Evolutionary conservation across 2,888 invertebrate species (phyloP).

Genomic region (Hydraecia micacea): DNA sequence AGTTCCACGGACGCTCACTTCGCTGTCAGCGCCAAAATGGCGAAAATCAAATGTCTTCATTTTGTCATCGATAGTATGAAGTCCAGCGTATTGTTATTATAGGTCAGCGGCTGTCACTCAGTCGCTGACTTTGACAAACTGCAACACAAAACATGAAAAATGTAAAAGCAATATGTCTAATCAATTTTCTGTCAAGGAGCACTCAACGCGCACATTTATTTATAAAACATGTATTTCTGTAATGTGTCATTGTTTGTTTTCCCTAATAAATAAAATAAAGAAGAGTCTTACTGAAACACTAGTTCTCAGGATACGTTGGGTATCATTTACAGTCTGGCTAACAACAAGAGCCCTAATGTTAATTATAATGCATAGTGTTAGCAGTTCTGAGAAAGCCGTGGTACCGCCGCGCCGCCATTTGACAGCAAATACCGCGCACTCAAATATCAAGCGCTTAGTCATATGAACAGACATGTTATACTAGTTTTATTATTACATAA

Average conservation of each 20-base stretch:
- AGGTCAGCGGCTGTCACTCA: background rate
- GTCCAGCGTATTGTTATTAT: too few species aligned
- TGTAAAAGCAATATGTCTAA: conserved; percentile 51
- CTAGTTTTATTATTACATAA: conserved; percentile 69
- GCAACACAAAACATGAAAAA: conserved; percentile 41
- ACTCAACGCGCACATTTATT: conserved; percentile 49
- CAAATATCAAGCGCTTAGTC: conserved; percentile 85
- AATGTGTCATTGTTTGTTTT: too few species aligned
- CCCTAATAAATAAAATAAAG: background rate
- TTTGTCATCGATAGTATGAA: too few species aligned
- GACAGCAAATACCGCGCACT: conserved; percentile 77
- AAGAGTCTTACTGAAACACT: conserved; percentile 25
- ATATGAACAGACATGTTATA: conserved; percentile 69
- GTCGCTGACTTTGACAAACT: conserved; percentile 30
- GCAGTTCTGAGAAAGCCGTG: conserved; percentile 70
- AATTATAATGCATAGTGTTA: conserved; percentile 68
- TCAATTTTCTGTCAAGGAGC: conserved; percentile 49
- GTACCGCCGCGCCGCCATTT: conserved; percentile 72
- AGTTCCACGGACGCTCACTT: too few species aligned
- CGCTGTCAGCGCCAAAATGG: too few species aligned
- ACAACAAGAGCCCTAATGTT: conserved; percentile 66
- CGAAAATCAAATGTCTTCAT: too few species aligned
- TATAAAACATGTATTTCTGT: conserved; percentile 31
- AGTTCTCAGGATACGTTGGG: conserved; percentile 48
- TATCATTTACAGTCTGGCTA: conserved; percentile 55